A percentile compares a stretch with the other conserved stretches of the same genome.
These are phyloP conservation scores for Ibidorhyncha struthersii DNA, from an alignment of 2,113 vertebrate species.

Conservation along the genomic window DNA sequence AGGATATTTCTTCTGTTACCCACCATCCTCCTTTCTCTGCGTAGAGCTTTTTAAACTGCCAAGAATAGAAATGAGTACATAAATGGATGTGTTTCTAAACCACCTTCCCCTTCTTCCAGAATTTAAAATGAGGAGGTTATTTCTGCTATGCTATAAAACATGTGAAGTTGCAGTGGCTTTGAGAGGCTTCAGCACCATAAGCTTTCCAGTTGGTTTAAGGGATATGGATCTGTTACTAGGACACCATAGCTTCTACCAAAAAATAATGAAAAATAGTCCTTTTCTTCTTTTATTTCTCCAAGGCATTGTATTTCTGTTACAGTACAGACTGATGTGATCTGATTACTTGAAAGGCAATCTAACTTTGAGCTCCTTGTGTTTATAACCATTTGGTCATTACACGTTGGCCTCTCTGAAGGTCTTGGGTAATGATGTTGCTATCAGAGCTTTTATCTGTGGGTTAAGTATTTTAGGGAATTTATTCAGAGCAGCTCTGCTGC, in stretches of 20 bases:
- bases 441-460: background rate
- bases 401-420: background rate
- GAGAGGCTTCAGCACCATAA: background rate
- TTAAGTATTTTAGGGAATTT: slow-evolving; percentile 41
- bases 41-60: slow-evolving; percentile 26
- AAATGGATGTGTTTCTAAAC: slow-evolving; percentile 51
- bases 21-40: background rate
- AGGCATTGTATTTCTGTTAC: slow-evolving; percentile 26
- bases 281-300: slow-evolving; percentile 52
- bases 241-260: background rate
- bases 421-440: slow-evolving; percentile 11
- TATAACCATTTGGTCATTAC: slow-evolving; percentile 6
- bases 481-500: background rate
- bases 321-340: background rate
- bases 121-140: slow-evolving; percentile 29
- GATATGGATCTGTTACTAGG: background rate
- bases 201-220: background rate
- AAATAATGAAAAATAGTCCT: background rate
- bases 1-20: slow-evolving; percentile 26
- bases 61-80: slow-evolving; percentile 20
- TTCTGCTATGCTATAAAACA: slow-evolving; percentile 1
- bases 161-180: background rate
- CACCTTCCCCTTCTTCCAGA: slow-evolving; percentile 36
- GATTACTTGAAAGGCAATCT: slow-evolving; percentile 38
- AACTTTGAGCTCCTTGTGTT: background rate